These are phyloP conservation scores for Thereva unica DNA, from an alignment of 2,888 invertebrate species.

Conservation along the genomic window DNA sequence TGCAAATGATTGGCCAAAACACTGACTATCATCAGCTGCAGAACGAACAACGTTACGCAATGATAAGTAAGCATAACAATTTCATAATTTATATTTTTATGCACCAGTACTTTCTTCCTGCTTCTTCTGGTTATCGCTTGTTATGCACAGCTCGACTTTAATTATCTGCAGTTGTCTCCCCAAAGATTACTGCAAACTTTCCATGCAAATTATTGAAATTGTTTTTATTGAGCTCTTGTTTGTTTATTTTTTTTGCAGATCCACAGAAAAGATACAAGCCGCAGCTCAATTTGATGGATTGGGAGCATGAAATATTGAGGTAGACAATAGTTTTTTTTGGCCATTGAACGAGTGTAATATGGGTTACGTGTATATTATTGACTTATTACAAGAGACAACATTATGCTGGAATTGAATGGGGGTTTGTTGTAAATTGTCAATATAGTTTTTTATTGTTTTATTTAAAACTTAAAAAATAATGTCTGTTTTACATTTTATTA, in stretches of 20 bases:
- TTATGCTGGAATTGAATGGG: too few species aligned
- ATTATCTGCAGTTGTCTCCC: too few species aligned
- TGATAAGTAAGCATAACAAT: constrained; percentile 51
- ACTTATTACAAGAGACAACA: background rate
- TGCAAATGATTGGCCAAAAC: constrained; percentile 51
- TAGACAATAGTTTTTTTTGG: constrained; percentile 27
- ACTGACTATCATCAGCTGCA: constrained; percentile 52
- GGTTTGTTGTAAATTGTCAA: too few species aligned
- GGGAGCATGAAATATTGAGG: constrained; percentile 62
- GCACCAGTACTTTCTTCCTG: too few species aligned
- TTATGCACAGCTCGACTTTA: too few species aligned
- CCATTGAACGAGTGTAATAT: too few species aligned
- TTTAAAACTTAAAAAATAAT: too few species aligned
- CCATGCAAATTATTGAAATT: constrained; percentile 5
- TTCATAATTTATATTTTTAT: background rate
- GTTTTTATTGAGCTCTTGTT: constrained; percentile 33
- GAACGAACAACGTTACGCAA: constrained; percentile 55
- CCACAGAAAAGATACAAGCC: constrained; percentile 67
- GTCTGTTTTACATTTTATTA: too few species aligned
- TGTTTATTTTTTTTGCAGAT: constrained; percentile 59
- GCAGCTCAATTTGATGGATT: constrained; percentile 61
- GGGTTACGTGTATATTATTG: background rate
- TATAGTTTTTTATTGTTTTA: too few species aligned
- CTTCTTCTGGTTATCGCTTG: too few species aligned
- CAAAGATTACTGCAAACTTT: background rate